A percentile compares a stretch with the other conserved stretches of the same genome.
phyloP scores from a whole-genome alignment of 1,140 invertebrate genomes.

The Apocrypta bakeri region DNA sequence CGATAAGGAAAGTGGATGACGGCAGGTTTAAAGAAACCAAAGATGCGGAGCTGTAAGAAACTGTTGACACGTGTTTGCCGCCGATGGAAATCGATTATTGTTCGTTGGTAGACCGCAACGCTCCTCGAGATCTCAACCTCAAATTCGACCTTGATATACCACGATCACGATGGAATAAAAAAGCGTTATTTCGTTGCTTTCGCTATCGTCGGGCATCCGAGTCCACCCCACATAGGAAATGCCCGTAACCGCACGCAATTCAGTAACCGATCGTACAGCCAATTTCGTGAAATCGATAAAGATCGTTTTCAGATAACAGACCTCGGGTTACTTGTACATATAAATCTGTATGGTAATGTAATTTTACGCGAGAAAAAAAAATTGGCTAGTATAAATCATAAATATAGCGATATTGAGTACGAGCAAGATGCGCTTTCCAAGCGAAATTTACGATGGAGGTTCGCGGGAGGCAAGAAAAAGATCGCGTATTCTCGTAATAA shows the following conservation, averaged over 20 bases:
- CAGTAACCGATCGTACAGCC: too few relatives aligned
- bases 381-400: background rate
- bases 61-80: background rate
- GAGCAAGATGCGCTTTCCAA: background rate
- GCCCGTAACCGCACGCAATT: too few relatives aligned
- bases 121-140: background rate
- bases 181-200: too few relatives aligned
- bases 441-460: background rate
- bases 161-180: too few relatives aligned
- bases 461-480: background rate
- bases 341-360: too few relatives aligned
- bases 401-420: background rate
- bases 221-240: too few relatives aligned
- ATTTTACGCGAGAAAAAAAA: too few relatives aligned
- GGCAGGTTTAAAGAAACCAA: too few relatives aligned
- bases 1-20: slow-evolving; percentile 16
- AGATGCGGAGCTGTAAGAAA: background rate
- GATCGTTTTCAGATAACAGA: background rate
- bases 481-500: background rate
- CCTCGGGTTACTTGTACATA: too few relatives aligned
- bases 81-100: background rate
- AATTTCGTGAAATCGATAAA: too few relatives aligned
- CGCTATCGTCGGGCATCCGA: too few relatives aligned
- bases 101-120: background rate
- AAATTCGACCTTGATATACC: background rate